A percentile compares a stretch with the other conserved stretches of the same genome.
phyloP scores from a whole-genome alignment of 2,113 vertebrate species.

The Tauraco erythrolophus region DNA sequence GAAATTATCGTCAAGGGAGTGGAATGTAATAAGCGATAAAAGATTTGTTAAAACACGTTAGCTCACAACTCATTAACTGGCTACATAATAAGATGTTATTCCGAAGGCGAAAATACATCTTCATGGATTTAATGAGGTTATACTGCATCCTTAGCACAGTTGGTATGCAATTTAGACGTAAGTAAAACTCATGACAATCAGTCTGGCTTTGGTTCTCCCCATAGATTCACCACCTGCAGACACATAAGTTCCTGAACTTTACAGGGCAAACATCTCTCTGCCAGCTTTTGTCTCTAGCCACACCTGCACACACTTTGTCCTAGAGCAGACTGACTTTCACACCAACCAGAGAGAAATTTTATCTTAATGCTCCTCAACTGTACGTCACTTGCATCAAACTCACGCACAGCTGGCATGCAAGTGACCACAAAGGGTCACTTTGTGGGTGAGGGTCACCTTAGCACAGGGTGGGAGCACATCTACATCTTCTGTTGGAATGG shows the following conservation, averaged over 20 bases:
- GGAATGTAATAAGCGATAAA: neutral
- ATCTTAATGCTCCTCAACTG: neutral
- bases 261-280: neutral
- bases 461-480: neutral
- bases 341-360: neutral
- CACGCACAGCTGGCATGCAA: rapidly evolving
- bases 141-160: neutral
- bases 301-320: neutral
- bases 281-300: neutral
- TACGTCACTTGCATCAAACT: neutral
- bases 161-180: neutral
- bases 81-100: slow-evolving; percentile 13
- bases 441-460: neutral
- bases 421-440: neutral
- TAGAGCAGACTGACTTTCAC: neutral
- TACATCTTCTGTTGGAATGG: neutral
- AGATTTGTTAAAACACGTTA: slow-evolving; percentile 56
- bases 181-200: neutral
- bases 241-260: neutral
- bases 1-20: slow-evolving; percentile 43
- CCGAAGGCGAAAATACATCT: slow-evolving; percentile 13
- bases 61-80: slow-evolving; percentile 44
- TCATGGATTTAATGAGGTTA: neutral
- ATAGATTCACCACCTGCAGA: neutral
- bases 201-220: neutral